Conservation (phyloP, 2,888 invertebrate species). For the Drosophila planitibia region DNA sequence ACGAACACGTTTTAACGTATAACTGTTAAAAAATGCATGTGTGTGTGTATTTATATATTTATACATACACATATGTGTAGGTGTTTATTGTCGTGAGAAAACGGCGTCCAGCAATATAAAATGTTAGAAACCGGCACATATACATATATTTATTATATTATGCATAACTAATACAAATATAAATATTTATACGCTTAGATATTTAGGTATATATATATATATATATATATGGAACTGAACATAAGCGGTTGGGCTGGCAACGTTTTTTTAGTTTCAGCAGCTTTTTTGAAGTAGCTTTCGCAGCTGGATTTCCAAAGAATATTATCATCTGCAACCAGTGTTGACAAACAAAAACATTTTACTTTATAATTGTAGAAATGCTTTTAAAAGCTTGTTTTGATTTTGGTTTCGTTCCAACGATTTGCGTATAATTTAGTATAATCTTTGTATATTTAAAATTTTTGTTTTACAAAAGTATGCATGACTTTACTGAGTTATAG, state of each 20-base stretch:
- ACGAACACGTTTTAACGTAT: conserved; percentile 15
- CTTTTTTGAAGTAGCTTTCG: conserved; percentile 30
- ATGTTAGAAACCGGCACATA: neutral
- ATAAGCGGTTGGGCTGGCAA: conserved; percentile 5
- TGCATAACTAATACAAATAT: conserved; percentile 1
- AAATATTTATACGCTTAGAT: neutral
- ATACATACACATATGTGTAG: conserved; percentile 11
- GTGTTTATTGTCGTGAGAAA: conserved; percentile 31
- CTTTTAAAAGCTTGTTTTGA: neutral
- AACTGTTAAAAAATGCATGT: conserved; percentile 23
- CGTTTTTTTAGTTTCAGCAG: conserved; percentile 1
- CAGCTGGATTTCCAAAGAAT: conserved; percentile 10
- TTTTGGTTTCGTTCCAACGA: neutral
- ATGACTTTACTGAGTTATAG: neutral
- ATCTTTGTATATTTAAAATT: neutral
- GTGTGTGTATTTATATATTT: neutral
- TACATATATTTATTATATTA: neutral
- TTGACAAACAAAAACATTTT: neutral
- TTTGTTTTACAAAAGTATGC: neutral
- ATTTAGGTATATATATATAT: neutral
- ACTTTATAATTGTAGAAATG: neutral
- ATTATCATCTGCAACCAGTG: neutral
- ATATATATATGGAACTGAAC: conserved; percentile 8
- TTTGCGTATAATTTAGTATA: neutral
- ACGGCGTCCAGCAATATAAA: conserved; percentile 12